phyloP scores from a whole-genome alignment of 2,797 vertebrate genomes.

The Chelonia mydas region DNA sequence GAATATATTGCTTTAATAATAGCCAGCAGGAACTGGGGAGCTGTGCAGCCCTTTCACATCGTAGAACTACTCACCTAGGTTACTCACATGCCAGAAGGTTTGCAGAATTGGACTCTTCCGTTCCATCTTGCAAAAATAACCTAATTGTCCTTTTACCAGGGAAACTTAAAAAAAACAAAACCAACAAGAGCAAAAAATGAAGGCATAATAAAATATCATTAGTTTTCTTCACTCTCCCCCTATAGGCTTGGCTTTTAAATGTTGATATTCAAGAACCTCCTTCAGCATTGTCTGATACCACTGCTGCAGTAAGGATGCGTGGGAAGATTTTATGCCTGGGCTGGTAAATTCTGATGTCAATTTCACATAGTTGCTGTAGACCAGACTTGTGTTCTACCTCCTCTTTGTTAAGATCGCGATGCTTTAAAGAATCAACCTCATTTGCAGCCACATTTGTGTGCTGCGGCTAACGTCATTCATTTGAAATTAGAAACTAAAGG shows the following conservation, averaged over 20 bases:
- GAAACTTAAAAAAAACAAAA: background rate
- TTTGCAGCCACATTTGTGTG: background rate
- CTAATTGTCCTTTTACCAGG: background rate
- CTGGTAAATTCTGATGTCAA: background rate
- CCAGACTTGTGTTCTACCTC: background rate
- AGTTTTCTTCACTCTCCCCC: background rate
- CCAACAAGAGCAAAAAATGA: background rate
- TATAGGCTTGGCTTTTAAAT: background rate
- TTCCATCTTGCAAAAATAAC: background rate
- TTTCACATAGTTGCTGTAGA: background rate
- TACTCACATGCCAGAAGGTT: background rate
- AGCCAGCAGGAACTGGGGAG: background rate
- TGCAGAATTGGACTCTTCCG: background rate
- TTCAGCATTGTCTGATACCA: background rate
- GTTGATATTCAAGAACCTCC: background rate
- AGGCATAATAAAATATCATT: background rate
- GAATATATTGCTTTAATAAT: background rate
- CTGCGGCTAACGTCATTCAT: background rate
- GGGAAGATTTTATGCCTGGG: background rate
- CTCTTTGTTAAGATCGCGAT: background rate
- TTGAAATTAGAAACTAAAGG: background rate
- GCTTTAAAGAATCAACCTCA: background rate
- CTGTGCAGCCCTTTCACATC: background rate
- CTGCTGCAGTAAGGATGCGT: accelerated
- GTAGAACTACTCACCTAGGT: background rate